Evolutionary conservation across 2,113 vertebrate genomes (phyloP).

Genomic region (Triplophysa tibetana): DNA sequence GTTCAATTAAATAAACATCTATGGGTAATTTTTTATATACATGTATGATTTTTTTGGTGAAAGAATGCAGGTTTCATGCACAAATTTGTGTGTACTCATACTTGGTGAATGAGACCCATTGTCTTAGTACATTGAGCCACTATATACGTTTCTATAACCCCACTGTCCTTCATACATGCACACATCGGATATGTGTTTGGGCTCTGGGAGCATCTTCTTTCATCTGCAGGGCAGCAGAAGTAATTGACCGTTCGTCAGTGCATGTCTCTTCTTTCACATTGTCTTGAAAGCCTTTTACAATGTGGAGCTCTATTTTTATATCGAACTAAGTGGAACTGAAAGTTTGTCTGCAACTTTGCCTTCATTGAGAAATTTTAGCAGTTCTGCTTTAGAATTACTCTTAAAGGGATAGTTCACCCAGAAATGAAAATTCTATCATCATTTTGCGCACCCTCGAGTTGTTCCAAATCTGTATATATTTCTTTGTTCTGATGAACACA

Average conservation of each 20-base stretch:
- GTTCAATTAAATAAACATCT: too few relatives aligned
- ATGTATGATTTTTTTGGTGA: too few relatives aligned
- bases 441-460: too few relatives aligned
- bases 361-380: background rate
- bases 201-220: slow-evolving; percentile 1
- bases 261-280: background rate
- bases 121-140: too few relatives aligned
- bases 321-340: background rate
- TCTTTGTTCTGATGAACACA: too few relatives aligned
- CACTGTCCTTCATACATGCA: background rate
- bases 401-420: too few relatives aligned
- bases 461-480: too few relatives aligned
- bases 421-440: too few relatives aligned
- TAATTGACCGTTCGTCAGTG: slow-evolving; percentile 11
- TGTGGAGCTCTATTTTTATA: background rate
- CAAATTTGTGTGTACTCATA: too few relatives aligned
- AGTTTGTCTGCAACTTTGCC: background rate
- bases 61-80: too few relatives aligned
- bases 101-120: too few relatives aligned
- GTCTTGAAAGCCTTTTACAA: background rate
- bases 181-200: slow-evolving; percentile 18
- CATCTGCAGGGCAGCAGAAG: slow-evolving; percentile 2
- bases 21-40: too few relatives aligned
- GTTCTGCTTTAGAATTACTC: background rate
- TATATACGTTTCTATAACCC: background rate